Base-by-base conservation (phyloP, 2,888 invertebrate species). In the Luffia ferchaultella region DNA sequence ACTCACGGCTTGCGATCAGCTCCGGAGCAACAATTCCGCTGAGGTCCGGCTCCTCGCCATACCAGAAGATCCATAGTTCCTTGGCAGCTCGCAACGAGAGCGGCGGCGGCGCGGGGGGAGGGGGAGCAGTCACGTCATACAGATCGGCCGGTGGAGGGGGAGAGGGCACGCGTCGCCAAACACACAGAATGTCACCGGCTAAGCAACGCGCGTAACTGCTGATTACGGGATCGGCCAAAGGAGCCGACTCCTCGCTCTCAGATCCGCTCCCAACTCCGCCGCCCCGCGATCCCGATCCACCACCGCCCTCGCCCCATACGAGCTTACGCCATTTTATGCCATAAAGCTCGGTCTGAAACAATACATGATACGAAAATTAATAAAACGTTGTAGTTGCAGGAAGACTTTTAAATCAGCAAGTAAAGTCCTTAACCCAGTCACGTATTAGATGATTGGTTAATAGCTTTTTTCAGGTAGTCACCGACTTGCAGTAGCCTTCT, bases 61-160 rank as follows among this genome's bases (percentile, higher is more conserved):
- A 99, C 98, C 98, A 99, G 87, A 99, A 99, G 76, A 99, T 94
- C 98, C 98, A 99, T 55, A 99, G 89, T 79, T 99, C 98, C 86
- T 98, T 98, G 76, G 94, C 91, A 67, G 93, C 92, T 71, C 91
- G 89, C 62, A 94, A 87, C 63, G 93, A 92, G 64, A 94, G 88
- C 59, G 93, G 93, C 68, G 91, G 92, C 68, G 89, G 89, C 60
- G 83, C 83, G 57, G 80, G 80, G 57, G 79, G 73, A 62, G 68
- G 74, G 70, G 85, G 85, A 67, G 80, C 86, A 72, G 75, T 75
- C 59, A 73, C 62, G 66, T 78, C 76, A 49, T 52, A 48, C 54
- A 67, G 62, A 53, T 86, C 83, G 57, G 85, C 84, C 54, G 85
- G 80, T 58, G 87, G 82, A 73, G 72, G 50, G 73, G 58, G 87